Evolutionary conservation across 2,888 invertebrate genomes (phyloP).

Genomic region (Acleris sparsana): DNA sequence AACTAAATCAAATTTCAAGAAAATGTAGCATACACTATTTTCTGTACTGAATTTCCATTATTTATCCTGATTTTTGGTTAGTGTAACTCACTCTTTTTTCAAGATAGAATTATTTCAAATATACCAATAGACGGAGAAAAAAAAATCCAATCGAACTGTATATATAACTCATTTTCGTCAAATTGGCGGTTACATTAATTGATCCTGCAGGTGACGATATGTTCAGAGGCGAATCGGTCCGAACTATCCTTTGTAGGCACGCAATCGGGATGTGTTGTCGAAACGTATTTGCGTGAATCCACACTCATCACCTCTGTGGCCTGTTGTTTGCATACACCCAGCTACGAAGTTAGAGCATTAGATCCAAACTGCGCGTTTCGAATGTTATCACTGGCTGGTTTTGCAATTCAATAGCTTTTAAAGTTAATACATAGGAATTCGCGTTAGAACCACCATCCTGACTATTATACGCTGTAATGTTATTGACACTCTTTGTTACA

Average conservation of each 20-base stretch:
- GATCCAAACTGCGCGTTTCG: background rate
- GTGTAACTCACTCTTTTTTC: no score
- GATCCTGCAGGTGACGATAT: no score
- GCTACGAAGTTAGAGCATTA: slow-evolving; percentile 8
- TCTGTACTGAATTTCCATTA: no score
- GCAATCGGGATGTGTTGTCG: slow-evolving; percentile 9
- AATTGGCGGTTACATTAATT: no score
- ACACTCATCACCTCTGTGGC: slow-evolving; percentile 16
- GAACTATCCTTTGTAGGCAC: slow-evolving; percentile 7
- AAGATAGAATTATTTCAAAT: no score
- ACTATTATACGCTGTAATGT: background rate
- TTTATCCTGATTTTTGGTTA: no score
- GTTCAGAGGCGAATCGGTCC: slow-evolving; percentile 1
- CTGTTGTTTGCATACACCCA: slow-evolving; percentile 13
- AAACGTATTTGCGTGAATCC: slow-evolving; percentile 9
- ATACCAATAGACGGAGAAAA: no score
- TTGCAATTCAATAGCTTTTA: slow-evolving; percentile 26
- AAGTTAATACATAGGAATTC: slow-evolving; percentile 7
- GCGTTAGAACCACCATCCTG: background rate
- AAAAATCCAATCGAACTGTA: no score
- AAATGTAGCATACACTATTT: no score
- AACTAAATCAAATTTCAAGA: no score
- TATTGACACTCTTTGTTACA: background rate
- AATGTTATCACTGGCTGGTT: slow-evolving; percentile 2
- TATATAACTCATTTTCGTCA: no score